Conservation (phyloP, 2,888 invertebrate species). For the Eupithecia dodoneata region DNA sequence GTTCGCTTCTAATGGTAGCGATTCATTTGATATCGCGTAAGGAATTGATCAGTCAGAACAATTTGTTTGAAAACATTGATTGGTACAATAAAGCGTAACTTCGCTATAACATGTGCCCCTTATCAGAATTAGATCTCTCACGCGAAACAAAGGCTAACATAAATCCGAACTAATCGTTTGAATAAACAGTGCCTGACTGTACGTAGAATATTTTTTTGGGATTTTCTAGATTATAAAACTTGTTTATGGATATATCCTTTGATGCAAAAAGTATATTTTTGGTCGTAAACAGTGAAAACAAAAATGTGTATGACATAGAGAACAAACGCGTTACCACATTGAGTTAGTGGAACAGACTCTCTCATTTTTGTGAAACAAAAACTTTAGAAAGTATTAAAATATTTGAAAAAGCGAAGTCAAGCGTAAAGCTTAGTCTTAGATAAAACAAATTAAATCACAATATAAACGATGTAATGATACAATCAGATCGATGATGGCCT, state of each 20-base stretch:
- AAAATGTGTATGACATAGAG: background rate
- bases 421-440: constrained; percentile 2
- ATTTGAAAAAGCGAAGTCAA: constrained; percentile 3
- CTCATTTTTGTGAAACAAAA: background rate
- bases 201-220: constrained; percentile 27
- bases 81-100: constrained; percentile 26
- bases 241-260: constrained; percentile 4
- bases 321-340: background rate
- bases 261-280: constrained; percentile 5
- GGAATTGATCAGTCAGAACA: constrained; percentile 11
- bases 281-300: background rate
- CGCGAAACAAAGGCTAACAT: constrained; percentile 36
- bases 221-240: constrained; percentile 16
- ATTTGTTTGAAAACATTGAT: constrained; percentile 23
- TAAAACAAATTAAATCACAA: constrained; percentile 33
- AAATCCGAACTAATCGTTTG: constrained; percentile 23
- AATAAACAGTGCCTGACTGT: constrained; percentile 28
- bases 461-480: constrained; percentile 29
- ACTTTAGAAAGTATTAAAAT: background rate
- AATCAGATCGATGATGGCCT: constrained; percentile 41
- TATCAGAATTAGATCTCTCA: constrained; percentile 44
- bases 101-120: constrained; percentile 34
- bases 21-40: background rate
- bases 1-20: background rate
- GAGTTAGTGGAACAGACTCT: background rate